Percentiles rank a stretch among this genome's conserved stretches.
phyloP scores from a whole-genome alignment of 2,797 vertebrate species.

The Enteromius trimaculatus region DNA sequence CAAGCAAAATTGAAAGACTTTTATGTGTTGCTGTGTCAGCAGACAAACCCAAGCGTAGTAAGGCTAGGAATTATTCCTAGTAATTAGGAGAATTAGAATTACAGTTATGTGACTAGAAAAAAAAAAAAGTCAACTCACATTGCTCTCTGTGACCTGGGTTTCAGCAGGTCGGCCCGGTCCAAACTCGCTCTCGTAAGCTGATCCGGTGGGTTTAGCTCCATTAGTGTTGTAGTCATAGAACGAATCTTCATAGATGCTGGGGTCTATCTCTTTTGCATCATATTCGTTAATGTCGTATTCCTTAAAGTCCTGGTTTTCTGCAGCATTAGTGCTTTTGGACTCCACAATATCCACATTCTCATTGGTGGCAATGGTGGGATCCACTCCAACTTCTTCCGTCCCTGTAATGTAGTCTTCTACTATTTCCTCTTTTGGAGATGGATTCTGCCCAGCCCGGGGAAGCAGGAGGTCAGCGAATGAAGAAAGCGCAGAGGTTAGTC shows the following conservation, averaged over 20 bases:
- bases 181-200: constrained; percentile 84
- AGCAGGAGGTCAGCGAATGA: constrained; percentile 73
- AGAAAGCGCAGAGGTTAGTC: not conserved
- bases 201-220: constrained; percentile 81
- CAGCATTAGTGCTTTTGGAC: constrained; percentile 41
- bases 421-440: constrained; percentile 84
- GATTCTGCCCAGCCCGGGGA: constrained; percentile 75
- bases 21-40: not conserved
- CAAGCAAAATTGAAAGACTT: constrained; percentile 9
- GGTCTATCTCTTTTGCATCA: constrained; percentile 70
- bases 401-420: constrained; percentile 96
- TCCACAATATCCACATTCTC: constrained; percentile 48
- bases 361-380: constrained; percentile 69
- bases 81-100: constrained; percentile 8
- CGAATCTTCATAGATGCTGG: constrained; percentile 83
- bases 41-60: not conserved
- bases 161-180: constrained; percentile 93
- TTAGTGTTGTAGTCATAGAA: constrained; percentile 82
- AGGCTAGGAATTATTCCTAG: not conserved
- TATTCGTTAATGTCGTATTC: constrained; percentile 79
- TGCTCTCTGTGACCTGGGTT: constrained; percentile 89
- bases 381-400: constrained; percentile 87
- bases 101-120: not conserved
- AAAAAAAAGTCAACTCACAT: constrained; percentile 80
- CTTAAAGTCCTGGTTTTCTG: constrained; percentile 72